Conservation (phyloP, 2,797 vertebrate genomes). For the Synaphobranchus kaupii region DNA sequence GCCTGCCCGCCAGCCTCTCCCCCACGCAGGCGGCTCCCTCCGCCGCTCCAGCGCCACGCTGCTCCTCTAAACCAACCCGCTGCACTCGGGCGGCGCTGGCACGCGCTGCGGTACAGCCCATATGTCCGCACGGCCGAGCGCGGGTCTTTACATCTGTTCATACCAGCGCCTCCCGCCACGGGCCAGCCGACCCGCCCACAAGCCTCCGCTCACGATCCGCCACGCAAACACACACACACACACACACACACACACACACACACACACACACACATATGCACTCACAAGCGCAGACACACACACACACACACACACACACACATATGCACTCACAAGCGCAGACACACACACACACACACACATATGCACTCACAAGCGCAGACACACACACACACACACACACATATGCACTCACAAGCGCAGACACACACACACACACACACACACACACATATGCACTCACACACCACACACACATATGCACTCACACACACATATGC, state of each 20-base stretch:
- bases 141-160: conserved; percentile 54
- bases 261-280: neutral
- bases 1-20: conserved; percentile 26
- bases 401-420: neutral
- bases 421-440: neutral
- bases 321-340: neutral
- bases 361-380: neutral
- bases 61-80: conserved; percentile 45
- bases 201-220: conserved; percentile 13
- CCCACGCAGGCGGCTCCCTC: neutral
- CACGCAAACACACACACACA: neutral
- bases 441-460: neutral
- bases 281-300: neutral
- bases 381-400: neutral
- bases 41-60: conserved; percentile 32
- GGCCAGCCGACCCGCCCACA: conserved; percentile 44
- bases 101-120: conserved; percentile 52
- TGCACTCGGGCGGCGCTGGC: conserved; percentile 49
- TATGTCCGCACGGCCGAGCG: conserved; percentile 54
- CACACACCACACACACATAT: neutral
- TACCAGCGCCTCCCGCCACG: conserved; percentile 45
- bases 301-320: neutral
- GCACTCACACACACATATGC: neutral
- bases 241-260: neutral
- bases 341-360: neutral